Conservation (phyloP, 2,113 vertebrate genomes). For the Caloenas nicobarica region DNA sequence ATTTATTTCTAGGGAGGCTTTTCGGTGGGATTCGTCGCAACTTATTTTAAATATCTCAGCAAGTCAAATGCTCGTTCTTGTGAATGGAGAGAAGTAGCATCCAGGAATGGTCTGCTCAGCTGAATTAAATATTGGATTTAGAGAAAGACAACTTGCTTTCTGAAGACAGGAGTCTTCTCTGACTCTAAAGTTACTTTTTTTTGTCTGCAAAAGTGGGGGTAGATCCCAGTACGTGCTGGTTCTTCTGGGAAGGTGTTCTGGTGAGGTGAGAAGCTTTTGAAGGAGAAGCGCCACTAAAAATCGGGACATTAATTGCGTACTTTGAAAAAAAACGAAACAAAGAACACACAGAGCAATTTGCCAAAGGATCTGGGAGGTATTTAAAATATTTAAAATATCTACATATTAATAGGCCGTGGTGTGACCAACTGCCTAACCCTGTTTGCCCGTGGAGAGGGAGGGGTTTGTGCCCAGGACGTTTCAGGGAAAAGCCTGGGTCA, state of each 20-base stretch:
- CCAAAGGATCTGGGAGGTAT: neutral
- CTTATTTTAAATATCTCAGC: neutral
- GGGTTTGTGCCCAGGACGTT: neutral
- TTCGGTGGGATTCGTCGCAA: neutral
- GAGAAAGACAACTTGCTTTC: neutral
- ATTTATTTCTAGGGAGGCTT: neutral
- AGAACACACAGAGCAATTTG: rapidly evolving
- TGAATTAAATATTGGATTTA: neutral
- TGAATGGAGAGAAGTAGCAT: neutral
- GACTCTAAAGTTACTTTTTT: neutral
- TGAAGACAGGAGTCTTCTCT: neutral
- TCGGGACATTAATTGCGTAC: neutral
- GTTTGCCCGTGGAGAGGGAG: constrained; percentile 17
- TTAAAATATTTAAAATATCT: constrained; percentile 19
- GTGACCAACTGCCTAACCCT: neutral
- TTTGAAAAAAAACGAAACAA: neutral
- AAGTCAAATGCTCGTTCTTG: neutral
- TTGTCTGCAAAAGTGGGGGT: neutral
- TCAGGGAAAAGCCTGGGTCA: neutral
- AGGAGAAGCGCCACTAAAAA: neutral
- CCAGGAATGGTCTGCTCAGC: neutral
- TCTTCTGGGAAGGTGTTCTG: neutral
- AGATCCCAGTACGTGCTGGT: neutral
- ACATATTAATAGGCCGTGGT: neutral
- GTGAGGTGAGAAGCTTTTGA: neutral